phyloP scores from a whole-genome alignment of 2,113 vertebrate species.

The Prinia subflava region DNA sequence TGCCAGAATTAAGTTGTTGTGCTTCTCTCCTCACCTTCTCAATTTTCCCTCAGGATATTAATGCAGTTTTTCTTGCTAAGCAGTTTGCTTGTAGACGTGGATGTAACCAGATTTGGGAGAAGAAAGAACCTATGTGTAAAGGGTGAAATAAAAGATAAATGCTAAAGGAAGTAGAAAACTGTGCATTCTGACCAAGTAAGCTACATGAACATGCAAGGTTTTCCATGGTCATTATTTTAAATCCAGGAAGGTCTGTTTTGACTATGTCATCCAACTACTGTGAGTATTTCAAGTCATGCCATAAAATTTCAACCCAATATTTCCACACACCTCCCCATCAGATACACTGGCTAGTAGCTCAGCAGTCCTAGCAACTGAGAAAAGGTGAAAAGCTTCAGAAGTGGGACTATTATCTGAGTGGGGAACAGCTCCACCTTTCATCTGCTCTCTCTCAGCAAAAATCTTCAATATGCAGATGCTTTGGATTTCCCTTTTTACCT shows the following conservation, averaged over 20 bases:
- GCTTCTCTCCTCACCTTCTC: conserved; percentile 45
- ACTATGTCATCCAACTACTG: not conserved
- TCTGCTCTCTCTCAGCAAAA: not conserved
- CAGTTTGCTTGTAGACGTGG: not conserved
- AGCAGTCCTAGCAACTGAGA: not conserved
- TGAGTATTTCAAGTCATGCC: not conserved
- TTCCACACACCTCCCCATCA: not conserved
- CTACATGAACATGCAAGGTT: not conserved
- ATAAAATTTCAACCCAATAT: not conserved
- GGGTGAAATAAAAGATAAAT: not conserved
- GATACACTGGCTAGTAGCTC: not conserved
- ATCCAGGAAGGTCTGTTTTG: not conserved
- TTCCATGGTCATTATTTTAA: not conserved
- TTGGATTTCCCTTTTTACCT: not conserved
- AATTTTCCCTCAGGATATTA: conserved; percentile 48
- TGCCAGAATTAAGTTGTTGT: conserved; percentile 56
- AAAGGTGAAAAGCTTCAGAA: not conserved
- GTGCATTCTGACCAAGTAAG: not conserved
- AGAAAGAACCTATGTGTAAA: not conserved
- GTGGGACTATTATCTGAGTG: not conserved
- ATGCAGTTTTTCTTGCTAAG: conserved; percentile 27
- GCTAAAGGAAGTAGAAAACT: not conserved
- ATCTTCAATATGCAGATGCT: not conserved
- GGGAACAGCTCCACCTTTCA: not conserved
- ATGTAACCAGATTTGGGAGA: conserved; percentile 6